A percentile compares a stretch with the other conserved stretches of the same genome.
Evolutionary conservation across 2,888 invertebrate genomes (phyloP).

Genomic region (Eumerus sabulonum): DNA sequence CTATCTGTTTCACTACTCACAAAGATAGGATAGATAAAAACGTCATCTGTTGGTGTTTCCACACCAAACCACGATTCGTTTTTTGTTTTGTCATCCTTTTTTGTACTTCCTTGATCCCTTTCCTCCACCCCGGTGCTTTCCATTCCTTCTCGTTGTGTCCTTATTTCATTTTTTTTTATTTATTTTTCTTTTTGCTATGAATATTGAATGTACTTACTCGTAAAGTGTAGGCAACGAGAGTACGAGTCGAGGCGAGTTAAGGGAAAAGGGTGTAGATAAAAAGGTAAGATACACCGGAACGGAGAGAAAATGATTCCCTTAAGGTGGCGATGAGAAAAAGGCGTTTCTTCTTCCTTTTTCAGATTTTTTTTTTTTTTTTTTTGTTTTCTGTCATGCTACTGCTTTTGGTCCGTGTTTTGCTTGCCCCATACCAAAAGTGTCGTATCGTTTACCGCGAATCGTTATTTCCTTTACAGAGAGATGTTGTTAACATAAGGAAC

Average conservation of each 20-base stretch:
- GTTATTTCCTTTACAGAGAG: slow-evolving; percentile 46
- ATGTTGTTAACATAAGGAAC: slow-evolving; percentile 33
- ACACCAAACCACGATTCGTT: slow-evolving; percentile 32
- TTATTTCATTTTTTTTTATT: slow-evolving; percentile 20
- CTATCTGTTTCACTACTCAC: too few relatives aligned
- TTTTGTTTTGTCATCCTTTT: slow-evolving; percentile 25
- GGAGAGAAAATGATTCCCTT: slow-evolving; percentile 17
- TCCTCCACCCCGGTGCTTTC: slow-evolving; percentile 11
- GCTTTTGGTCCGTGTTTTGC: too few relatives aligned
- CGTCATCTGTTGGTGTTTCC: slow-evolving; percentile 59
- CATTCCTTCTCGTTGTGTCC: too few relatives aligned
- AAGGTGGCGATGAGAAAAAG: slow-evolving; percentile 43
- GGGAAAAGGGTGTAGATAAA: slow-evolving; percentile 11
- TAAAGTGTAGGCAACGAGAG: too few relatives aligned
- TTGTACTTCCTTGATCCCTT: background rate
- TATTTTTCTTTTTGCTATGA: slow-evolving; percentile 23
- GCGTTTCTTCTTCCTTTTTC: slow-evolving; percentile 39
- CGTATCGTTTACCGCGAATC: slow-evolving; percentile 60
- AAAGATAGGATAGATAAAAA: slow-evolving; percentile 48
- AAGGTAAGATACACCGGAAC: slow-evolving; percentile 31
- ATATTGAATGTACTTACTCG: slow-evolving; percentile 30
- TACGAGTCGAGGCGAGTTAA: slow-evolving; percentile 28
- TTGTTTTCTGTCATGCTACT: background rate
- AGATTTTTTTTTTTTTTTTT: slow-evolving; percentile 31
- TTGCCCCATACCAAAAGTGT: slow-evolving; percentile 8